Conservation (phyloP, 2,888 invertebrate genomes). For the Dasysyrphus albostriatus region DNA sequence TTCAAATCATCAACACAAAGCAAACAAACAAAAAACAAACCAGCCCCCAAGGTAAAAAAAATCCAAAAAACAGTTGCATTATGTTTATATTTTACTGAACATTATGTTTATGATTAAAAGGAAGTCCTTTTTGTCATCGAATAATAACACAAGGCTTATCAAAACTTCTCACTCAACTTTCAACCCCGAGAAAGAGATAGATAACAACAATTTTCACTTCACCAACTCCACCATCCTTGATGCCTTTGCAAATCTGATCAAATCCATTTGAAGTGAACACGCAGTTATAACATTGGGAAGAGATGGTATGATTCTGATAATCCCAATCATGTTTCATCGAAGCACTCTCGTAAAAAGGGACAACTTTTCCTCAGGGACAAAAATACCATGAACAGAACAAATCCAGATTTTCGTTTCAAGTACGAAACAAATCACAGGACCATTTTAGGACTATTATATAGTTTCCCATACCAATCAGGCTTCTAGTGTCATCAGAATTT, state of each 20-base stretch:
- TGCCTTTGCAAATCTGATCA: not conserved
- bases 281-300: not conserved
- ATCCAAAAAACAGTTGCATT: not conserved
- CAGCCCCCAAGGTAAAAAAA: slow-evolving; percentile 4
- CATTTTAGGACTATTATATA: slow-evolving; percentile 17
- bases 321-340: slow-evolving; percentile 2
- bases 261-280: slow-evolving; percentile 21
- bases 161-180: not conserved
- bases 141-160: slow-evolving; percentile 16
- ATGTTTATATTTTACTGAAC: not conserved
- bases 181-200: not conserved
- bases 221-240: not conserved
- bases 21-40: not conserved
- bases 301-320: slow-evolving; percentile 27
- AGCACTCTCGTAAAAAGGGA: slow-evolving; percentile 27
- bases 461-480: not conserved
- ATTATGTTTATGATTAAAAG: slow-evolving; percentile 30
- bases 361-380: not conserved
- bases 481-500: slow-evolving; percentile 24
- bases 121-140: slow-evolving; percentile 35
- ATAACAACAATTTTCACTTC: not conserved
- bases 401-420: slow-evolving; percentile 39
- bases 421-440: slow-evolving; percentile 31
- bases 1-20: not conserved
- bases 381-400: slow-evolving; percentile 15